Conservation (phyloP, 64 coral and sea anemone genomes). For the Montipora cactus region DNA sequence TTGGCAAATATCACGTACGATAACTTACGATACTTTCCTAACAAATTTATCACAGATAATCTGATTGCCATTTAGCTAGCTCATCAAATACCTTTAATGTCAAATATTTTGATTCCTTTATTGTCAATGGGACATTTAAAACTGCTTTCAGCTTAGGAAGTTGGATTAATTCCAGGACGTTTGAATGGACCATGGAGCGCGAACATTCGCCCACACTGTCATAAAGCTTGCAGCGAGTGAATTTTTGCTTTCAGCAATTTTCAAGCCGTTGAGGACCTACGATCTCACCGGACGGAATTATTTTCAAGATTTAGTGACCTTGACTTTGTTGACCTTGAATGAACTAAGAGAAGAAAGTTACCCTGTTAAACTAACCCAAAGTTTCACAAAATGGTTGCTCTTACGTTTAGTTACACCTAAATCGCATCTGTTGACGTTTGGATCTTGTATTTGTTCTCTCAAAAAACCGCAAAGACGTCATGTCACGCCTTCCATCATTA, state of each 20-base stretch:
- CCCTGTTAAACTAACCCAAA: neutral
- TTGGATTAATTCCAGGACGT: neutral
- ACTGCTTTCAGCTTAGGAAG: neutral
- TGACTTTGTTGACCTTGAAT: neutral
- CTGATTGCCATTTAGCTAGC: too few relatives aligned
- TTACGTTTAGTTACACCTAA: neutral
- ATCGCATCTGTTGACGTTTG: conserved; percentile 44
- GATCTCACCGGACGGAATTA: neutral
- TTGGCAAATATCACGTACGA: neutral
- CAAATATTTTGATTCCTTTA: too few relatives aligned
- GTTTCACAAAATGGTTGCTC: neutral
- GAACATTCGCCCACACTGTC: neutral
- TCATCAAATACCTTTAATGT: too few relatives aligned
- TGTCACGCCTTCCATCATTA: conserved; percentile 49
- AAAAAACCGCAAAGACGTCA: conserved; percentile 31
- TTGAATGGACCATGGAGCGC: neutral
- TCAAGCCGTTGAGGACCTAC: neutral
- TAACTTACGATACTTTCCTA: neutral
- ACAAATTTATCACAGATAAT: neutral
- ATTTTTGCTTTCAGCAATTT: neutral
- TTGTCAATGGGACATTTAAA: neutral
- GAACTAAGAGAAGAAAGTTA: neutral
- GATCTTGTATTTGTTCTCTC: neutral
- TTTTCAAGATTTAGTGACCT: neutral
- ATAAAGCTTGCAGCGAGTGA: neutral